A percentile compares a stretch with the other conserved stretches of the same genome.
phyloP scores from a whole-genome alignment of 2,113 vertebrate genomes.

The Oncorhynchus nerka region DNA sequence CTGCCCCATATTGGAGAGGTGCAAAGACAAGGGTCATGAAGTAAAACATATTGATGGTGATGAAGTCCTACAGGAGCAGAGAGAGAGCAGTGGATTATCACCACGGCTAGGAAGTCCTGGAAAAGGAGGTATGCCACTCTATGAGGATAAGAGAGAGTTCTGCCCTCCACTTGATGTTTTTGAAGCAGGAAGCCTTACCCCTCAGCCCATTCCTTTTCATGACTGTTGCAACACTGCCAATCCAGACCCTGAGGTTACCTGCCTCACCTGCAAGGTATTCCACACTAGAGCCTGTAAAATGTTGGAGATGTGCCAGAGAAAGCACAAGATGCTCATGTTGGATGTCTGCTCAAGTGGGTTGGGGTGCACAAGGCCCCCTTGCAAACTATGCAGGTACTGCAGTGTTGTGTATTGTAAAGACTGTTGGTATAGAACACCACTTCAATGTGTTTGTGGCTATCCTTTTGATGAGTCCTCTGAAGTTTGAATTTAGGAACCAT shows the following conservation, averaged over 20 bases:
- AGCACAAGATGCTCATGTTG: slow-evolving; percentile 16
- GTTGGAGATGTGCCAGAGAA: not conserved
- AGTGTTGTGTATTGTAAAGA: slow-evolving; percentile 42
- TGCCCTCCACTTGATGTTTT: slow-evolving; percentile 12
- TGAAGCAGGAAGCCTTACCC: not conserved
- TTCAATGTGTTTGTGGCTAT: slow-evolving; percentile 60
- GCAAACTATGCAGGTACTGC: slow-evolving; percentile 65
- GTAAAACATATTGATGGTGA: not conserved
- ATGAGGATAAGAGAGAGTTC: not conserved
- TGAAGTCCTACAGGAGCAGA: not conserved
- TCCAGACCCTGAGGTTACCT: slow-evolving; percentile 43
- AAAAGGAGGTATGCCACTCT: not conserved
- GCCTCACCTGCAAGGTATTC: slow-evolving; percentile 54
- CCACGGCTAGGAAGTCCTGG: not conserved
- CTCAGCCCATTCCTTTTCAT: slow-evolving; percentile 47
- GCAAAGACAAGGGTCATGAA: rapidly evolving
- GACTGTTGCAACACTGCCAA: slow-evolving; percentile 41
- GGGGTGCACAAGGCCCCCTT: slow-evolving; percentile 23
- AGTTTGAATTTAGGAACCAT: slow-evolving; percentile 44
- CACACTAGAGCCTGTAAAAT: slow-evolving; percentile 44
- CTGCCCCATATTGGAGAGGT: slow-evolving; percentile 2
- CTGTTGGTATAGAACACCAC: slow-evolving; percentile 62
- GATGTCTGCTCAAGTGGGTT: slow-evolving; percentile 34
- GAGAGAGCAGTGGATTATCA: not conserved
- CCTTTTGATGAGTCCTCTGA: slow-evolving; percentile 46